phyloP scores from a whole-genome alignment of 1,140 invertebrate genomes.

The Laupala kohalensis region DNA sequence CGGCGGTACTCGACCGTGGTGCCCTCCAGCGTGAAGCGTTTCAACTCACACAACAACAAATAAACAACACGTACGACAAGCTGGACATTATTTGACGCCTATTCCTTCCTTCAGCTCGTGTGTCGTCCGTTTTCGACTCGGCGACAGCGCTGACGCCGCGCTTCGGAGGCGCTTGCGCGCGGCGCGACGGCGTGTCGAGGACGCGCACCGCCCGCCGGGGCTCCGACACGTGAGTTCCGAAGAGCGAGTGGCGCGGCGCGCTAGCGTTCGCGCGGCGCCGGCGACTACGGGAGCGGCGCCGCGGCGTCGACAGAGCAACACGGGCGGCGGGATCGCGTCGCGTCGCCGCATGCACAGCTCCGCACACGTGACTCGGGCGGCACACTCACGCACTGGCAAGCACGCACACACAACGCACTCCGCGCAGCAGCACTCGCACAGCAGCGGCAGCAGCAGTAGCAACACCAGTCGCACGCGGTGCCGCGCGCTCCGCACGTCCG shows the following conservation, averaged over 20 bases:
- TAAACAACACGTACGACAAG: not conserved
- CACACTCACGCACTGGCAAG: not conserved
- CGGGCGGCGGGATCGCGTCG: no score
- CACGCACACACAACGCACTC: no score
- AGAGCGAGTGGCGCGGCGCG: no score
- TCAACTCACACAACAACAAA: not conserved
- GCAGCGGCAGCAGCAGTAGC: not conserved
- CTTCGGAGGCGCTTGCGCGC: no score
- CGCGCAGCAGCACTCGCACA: no score
- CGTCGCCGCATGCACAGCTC: no score
- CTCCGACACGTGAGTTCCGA: not conserved
- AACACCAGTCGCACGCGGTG: no score
- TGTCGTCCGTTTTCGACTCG: not conserved
- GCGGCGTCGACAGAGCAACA: not conserved
- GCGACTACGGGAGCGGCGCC: not conserved
- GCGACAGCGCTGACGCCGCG: not conserved
- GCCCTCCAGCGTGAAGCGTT: constrained; percentile 12
- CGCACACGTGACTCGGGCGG: not conserved
- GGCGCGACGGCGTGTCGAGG: no score
- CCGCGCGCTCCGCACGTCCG: no score
- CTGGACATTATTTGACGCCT: not conserved
- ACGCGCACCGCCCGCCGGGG: no score
- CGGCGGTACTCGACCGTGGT: constrained; percentile 13
- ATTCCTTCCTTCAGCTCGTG: not conserved
- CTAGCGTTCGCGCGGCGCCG: no score